These are phyloP conservation scores for Phenganax marumi DNA, from an alignment of 92 coral and sea anemone genomes.

Conservation along the genomic window DNA sequence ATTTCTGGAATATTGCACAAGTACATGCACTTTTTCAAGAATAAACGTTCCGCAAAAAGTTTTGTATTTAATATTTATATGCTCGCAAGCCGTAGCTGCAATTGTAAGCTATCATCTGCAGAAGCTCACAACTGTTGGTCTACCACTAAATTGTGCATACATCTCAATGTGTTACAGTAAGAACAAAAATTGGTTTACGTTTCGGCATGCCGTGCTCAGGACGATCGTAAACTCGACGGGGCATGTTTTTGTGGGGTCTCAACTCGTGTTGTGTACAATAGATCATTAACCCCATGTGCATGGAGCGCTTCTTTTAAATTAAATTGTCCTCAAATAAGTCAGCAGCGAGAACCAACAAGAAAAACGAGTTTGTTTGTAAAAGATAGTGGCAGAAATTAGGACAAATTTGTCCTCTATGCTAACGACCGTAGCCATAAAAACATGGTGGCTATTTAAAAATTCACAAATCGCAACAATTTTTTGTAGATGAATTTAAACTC, in stretches of 20 bases:
- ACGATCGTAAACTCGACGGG: constrained; percentile 1
- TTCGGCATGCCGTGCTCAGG: constrained; percentile 10
- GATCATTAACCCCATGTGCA: constrained; percentile 40
- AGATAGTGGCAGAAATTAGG: constrained; percentile 13
- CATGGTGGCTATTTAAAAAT: not conserved
- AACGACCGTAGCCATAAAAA: not conserved
- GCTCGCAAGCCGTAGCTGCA: too few species aligned
- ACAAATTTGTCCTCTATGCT: constrained; percentile 4
- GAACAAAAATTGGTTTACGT: not conserved
- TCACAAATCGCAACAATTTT: not conserved
- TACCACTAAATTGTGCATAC: too few species aligned
- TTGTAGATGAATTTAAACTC: not conserved
- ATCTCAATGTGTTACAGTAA: not conserved
- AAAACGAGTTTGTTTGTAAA: constrained; percentile 6
- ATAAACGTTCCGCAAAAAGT: too few species aligned
- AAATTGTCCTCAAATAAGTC: constrained; percentile 37
- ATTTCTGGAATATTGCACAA: too few species aligned
- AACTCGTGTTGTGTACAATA: constrained; percentile 23
- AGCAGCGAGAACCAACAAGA: constrained; percentile 18
- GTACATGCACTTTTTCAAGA: too few species aligned
- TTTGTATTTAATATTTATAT: too few species aligned
- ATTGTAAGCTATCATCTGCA: too few species aligned
- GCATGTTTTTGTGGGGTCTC: constrained; percentile 12
- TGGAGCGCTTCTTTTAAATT: not conserved
- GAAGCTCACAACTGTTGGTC: too few species aligned